Conservation (phyloP, 2,113 vertebrate genomes). For the Bubo scandiacus region DNA sequence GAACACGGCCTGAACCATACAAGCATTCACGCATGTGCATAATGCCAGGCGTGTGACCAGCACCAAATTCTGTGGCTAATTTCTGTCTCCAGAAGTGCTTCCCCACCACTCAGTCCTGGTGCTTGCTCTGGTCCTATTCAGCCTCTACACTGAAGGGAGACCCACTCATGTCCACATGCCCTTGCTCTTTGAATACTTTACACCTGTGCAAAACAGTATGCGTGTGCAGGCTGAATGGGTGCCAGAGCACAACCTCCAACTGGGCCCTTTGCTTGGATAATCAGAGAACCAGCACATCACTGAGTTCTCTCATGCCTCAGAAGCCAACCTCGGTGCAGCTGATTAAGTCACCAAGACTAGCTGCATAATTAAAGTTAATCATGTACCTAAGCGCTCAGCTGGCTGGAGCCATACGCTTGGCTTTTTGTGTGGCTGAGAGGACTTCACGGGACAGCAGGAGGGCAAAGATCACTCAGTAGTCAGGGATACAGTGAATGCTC, state of each 20-base stretch:
- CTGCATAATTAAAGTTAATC: not conserved
- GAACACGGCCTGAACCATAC: not conserved
- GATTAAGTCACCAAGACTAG: not conserved
- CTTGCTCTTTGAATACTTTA: not conserved
- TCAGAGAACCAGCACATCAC: not conserved
- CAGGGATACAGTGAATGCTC: not conserved
- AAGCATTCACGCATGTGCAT: not conserved
- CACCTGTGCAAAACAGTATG: not conserved
- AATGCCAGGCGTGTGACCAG: not conserved
- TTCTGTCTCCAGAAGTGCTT: not conserved
- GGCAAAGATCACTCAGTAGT: not conserved
- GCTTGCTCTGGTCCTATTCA: not conserved
- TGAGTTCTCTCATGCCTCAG: not conserved
- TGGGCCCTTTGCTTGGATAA: not conserved
- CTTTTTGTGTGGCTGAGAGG: not conserved
- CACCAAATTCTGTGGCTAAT: not conserved
- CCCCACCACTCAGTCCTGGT: not conserved
- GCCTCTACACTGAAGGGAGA: rapidly evolving
- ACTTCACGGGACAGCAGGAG: not conserved
- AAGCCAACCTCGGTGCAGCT: not conserved
- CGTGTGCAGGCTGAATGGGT: not conserved
- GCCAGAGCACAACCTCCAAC: not conserved
- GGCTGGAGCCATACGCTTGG: not conserved
- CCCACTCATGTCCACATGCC: too few relatives aligned
- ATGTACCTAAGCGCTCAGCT: not conserved